Percentiles rank a stretch among this genome's conserved stretches.
phyloP scores from a whole-genome alignment of 2,797 vertebrate species.

The Ctenochaetus hawaiiensis region DNA sequence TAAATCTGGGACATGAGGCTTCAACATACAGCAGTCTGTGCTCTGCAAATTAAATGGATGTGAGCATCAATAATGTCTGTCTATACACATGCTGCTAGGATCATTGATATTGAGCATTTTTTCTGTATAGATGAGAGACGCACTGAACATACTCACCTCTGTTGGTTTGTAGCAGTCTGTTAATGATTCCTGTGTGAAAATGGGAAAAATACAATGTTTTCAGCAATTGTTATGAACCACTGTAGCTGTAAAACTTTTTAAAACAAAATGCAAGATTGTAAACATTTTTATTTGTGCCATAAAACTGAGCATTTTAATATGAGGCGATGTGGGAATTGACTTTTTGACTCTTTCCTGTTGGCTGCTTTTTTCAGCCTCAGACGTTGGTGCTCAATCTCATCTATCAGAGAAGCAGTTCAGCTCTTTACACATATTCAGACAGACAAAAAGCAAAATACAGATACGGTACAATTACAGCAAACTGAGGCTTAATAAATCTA shows the following conservation, averaged over 20 bases:
- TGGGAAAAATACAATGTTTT: slow-evolving; percentile 7
- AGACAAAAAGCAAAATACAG: not conserved
- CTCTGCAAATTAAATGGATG: slow-evolving; percentile 10
- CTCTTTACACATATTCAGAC: not conserved
- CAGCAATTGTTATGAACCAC: not conserved
- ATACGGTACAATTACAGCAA: not conserved
- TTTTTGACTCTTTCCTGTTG: too few species aligned
- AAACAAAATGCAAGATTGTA: not conserved
- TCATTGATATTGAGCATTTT: slow-evolving; percentile 14
- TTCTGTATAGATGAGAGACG: slow-evolving; percentile 1
- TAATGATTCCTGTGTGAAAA: slow-evolving; percentile 86
- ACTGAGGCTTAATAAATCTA: not conserved
- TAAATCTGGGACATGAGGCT: slow-evolving; percentile 18
- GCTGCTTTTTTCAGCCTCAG: too few species aligned
- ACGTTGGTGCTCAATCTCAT: too few species aligned
- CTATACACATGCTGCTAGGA: not conserved
- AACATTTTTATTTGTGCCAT: too few species aligned
- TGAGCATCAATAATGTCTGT: slow-evolving; percentile 31
- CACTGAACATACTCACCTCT: slow-evolving; percentile 86
- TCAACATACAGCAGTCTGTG: slow-evolving; percentile 7
- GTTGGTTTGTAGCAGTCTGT: slow-evolving; percentile 96
- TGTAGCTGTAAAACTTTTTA: not conserved
- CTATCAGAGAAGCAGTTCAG: not conserved
- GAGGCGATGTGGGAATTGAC: too few species aligned
- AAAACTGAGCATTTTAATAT: too few species aligned